Evolutionary conservation across 92 coral and sea anemone species (phyloP).

Genomic region (Plumapathes pennacea): DNA sequence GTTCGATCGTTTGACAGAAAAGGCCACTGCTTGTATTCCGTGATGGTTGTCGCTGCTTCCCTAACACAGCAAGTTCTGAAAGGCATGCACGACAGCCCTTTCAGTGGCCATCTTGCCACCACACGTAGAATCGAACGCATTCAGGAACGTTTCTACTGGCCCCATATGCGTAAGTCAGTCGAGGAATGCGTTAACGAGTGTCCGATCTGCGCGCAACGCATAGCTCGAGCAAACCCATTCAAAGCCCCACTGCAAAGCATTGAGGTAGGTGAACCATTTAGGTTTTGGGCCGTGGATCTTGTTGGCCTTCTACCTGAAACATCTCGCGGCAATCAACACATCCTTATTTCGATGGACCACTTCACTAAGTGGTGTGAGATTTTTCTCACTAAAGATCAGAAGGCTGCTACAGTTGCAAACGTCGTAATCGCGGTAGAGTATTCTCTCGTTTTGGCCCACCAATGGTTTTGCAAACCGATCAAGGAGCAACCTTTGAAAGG

Average conservation of each 20-base stretch:
- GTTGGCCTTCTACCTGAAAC: slow-evolving; percentile 42
- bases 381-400: slow-evolving; percentile 25
- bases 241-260: slow-evolving; percentile 21
- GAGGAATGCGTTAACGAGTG: slow-evolving; percentile 27
- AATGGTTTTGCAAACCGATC: slow-evolving; percentile 27
- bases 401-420: slow-evolving; percentile 30
- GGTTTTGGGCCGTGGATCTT: slow-evolving; percentile 17
- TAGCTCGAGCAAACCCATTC: neutral
- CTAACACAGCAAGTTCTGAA: slow-evolving; percentile 10
- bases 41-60: slow-evolving; percentile 15
- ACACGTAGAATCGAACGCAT: slow-evolving; percentile 28
- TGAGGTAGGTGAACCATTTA: slow-evolving; percentile 14
- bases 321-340: slow-evolving; percentile 15
- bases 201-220: slow-evolving; percentile 7
- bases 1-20: slow-evolving; percentile 17
- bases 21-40: slow-evolving; percentile 21
- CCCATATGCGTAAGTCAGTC: slow-evolving; percentile 7
- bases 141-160: slow-evolving; percentile 35
- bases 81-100: slow-evolving; percentile 20
- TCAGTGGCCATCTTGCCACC: slow-evolving; percentile 38
- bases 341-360: slow-evolving; percentile 19
- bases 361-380: slow-evolving; percentile 33
- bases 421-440: slow-evolving; percentile 4
- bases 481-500: slow-evolving; percentile 47
- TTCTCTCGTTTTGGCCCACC: slow-evolving; percentile 36